phyloP scores from a whole-genome alignment of 2,888 invertebrate genomes.

The Vandiemenella viatica region DNA sequence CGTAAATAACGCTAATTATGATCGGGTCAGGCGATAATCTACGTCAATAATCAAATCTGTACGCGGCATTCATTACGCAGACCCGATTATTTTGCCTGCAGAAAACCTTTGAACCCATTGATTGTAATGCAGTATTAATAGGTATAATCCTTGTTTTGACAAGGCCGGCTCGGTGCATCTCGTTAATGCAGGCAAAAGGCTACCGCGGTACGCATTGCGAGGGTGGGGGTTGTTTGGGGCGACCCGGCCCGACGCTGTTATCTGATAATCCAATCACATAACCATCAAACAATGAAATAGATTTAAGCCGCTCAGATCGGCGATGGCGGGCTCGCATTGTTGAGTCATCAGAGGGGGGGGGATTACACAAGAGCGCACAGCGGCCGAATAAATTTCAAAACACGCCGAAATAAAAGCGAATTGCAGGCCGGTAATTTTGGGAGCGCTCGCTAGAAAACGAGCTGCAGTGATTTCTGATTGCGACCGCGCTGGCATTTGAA shows the following conservation, averaged over 20 bases:
- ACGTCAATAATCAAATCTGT: neutral
- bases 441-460: too few relatives aligned
- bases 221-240: neutral
- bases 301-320: neutral
- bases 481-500: too few relatives aligned
- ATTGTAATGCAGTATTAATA: neutral
- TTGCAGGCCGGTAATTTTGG: neutral
- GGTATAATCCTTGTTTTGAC: neutral
- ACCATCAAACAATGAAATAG: neutral
- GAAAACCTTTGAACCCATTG: neutral
- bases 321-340: neutral
- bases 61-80: neutral
- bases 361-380: neutral
- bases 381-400: neutral
- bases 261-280: neutral
- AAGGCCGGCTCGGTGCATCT: neutral
- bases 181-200: neutral
- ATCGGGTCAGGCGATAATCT: neutral
- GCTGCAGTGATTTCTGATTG: too few relatives aligned
- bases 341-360: neutral
- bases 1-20: neutral
- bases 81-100: neutral
- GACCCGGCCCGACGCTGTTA: neutral
- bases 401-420: neutral
- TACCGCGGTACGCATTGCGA: neutral